Percentiles rank a stretch among this genome's conserved stretches.
phyloP scores from a whole-genome alignment of 2,888 invertebrate genomes.

The Nymphalis urticae region DNA sequence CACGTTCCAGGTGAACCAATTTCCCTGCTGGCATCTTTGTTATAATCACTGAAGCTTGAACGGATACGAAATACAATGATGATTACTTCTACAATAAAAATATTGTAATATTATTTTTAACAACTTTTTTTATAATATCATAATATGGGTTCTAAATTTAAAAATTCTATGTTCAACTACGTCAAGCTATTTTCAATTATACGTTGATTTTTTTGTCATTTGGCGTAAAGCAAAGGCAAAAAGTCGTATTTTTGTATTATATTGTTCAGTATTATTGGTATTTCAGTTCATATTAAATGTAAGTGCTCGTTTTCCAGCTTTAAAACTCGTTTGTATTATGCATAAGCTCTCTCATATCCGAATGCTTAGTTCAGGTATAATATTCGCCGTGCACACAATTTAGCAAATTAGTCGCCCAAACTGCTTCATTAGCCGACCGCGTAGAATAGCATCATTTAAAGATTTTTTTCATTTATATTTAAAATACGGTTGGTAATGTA shows the following conservation, averaged over 20 bases:
- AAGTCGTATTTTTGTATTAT: background rate
- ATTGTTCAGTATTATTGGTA: background rate
- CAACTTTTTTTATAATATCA: no score
- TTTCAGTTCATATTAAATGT: constrained; percentile 17
- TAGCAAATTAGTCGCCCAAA: constrained; percentile 50
- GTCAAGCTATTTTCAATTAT: no score
- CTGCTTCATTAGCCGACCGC: constrained; percentile 48
- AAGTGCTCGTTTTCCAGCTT: constrained; percentile 24
- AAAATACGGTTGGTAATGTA: constrained; percentile 7
- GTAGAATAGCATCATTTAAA: constrained; percentile 45
- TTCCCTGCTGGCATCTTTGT: constrained; percentile 38
- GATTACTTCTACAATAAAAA: no score
- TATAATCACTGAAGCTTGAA: constrained; percentile 42
- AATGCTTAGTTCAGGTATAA: constrained; percentile 45
- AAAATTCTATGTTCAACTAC: no score
- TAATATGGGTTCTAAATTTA: no score
- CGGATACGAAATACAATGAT: no score
- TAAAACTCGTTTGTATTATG: constrained; percentile 9
- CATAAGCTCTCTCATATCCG: background rate
- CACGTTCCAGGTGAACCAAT: constrained; percentile 40
- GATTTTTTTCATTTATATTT: constrained; percentile 26
- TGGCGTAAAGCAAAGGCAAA: background rate
- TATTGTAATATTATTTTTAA: no score
- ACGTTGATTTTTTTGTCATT: background rate
- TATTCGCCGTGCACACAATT: constrained; percentile 49